Base-by-base conservation (phyloP, 2,888 invertebrate genomes). In the Mesochorus sp. region DNA sequence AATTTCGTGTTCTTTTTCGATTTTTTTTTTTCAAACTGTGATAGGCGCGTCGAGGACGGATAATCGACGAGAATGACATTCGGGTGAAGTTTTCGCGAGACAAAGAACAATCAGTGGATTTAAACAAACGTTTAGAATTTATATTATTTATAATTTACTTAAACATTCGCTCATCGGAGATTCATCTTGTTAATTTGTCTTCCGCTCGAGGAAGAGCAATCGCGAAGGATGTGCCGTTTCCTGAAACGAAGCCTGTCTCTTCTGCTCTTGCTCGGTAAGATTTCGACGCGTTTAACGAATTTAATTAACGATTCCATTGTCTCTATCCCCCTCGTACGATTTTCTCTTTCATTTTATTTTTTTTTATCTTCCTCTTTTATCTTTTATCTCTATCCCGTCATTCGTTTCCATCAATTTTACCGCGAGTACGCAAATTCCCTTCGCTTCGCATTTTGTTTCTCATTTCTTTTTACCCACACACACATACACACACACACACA, bases 151-250 rank as follows among this genome's bases (percentile, higher is more conserved):
- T n/a, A n/a, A n/a, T n/a, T n/a, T n/a, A n/a, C n/a, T n/a, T n/a
- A n/a, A n/a, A n/a, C n/a, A n/a, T n/a, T n/a, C n/a, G n/a, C n/a
- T n/a, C 31, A 26, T 37, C 51, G 14, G 10, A 14, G n/a, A 37
- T 5, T 39, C 26, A 14, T 24, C n/a, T 17, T 28, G 44, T 67
- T 53, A 26, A 28, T 44, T 49, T 34, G 1, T 42, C 53, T 6
- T 26, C 21, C 34, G 28, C 12, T 49, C 28, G 61, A 37, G 74
- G 57, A 26, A 64, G 68, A 59, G 39, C 47, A 70, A 51, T 14
- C 49, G 39, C 39, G 51, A 77, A 81, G 62, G 74, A 82, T 82
- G 82, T 66, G 68, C n/a, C n/a, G n/a, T 64, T 78, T 76, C 55
- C 73, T 81, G 49, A 67, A 55, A 47, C 70, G 79, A 55, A 76